Evolutionary conservation across 2,888 invertebrate genomes (phyloP).

Genomic region (Thera obeliscata): DNA sequence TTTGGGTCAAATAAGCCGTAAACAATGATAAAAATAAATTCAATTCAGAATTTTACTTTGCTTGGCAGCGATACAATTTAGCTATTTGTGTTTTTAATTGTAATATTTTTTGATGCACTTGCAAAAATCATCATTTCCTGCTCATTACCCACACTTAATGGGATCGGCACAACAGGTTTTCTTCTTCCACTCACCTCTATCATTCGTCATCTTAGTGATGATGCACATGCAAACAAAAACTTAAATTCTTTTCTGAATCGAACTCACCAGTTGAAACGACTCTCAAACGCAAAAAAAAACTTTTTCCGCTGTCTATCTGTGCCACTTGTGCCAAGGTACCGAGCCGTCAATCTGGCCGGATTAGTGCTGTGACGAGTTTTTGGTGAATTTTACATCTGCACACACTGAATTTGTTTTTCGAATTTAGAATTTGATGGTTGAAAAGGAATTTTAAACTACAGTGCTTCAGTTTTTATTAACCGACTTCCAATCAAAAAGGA

Average conservation of each 20-base stretch:
- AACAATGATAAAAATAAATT: neutral
- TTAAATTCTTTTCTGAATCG: neutral
- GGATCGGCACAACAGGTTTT: too few relatives aligned
- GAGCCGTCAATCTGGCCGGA: slow-evolving; percentile 27
- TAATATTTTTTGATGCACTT: too few relatives aligned
- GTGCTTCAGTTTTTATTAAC: neutral
- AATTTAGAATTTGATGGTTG: slow-evolving; percentile 23
- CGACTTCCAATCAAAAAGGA: too few relatives aligned
- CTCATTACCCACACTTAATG: too few relatives aligned
- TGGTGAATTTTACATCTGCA: slow-evolving; percentile 19
- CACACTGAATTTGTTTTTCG: slow-evolving; percentile 22
- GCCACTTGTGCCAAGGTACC: slow-evolving; percentile 21
- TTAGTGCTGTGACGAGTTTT: slow-evolving; percentile 30
- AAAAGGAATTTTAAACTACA: slow-evolving; percentile 1
- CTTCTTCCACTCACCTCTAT: too few relatives aligned
- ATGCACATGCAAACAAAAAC: neutral
- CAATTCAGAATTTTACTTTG: too few relatives aligned
- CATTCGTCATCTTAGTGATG: neutral
- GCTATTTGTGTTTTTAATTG: too few relatives aligned
- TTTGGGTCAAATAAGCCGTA: neutral
- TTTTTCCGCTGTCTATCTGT: slow-evolving; percentile 12
- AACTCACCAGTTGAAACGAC: neutral
- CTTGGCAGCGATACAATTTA: too few relatives aligned
- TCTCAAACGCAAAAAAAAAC: slow-evolving; percentile 1
- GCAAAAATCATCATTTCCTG: too few relatives aligned